Percentiles rank a stretch among this genome's conserved stretches.
phyloP scores from a whole-genome alignment of 2,888 invertebrate species.

The Syrista parreyssii region DNA sequence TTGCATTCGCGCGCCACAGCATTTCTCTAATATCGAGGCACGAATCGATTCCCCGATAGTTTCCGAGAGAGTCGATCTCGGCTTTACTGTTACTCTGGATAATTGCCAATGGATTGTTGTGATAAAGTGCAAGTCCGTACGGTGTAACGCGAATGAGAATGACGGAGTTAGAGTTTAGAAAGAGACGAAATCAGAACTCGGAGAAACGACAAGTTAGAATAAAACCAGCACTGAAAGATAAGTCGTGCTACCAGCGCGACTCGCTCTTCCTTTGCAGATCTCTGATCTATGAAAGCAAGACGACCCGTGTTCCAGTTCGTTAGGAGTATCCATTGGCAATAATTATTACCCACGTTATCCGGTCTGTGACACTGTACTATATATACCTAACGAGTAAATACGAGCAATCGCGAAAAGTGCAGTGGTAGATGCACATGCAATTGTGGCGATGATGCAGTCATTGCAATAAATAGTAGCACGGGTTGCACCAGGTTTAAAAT shows the following conservation, averaged over 20 bases:
- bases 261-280: conserved; percentile 20
- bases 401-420: neutral
- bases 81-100: neutral
- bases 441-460: neutral
- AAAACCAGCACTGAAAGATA: neutral
- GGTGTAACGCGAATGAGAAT: neutral
- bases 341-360: conserved; percentile 37
- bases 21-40: neutral
- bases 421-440: neutral
- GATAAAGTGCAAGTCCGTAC: neutral
- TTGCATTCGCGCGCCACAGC: neutral
- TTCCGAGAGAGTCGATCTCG: neutral
- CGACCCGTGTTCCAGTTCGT: conserved; percentile 30
- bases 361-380: neutral
- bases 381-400: neutral
- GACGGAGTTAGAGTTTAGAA: neutral
- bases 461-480: neutral
- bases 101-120: neutral
- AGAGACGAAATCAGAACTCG: neutral
- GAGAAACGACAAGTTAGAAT: neutral
- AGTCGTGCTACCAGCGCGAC: neutral
- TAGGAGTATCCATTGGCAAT: conserved; percentile 36
- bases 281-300: conserved; percentile 26
- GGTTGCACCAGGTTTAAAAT: neutral
- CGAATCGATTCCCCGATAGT: neutral